phyloP scores from a whole-genome alignment of 2,888 invertebrate species.

The Drosophila mulleri region DNA sequence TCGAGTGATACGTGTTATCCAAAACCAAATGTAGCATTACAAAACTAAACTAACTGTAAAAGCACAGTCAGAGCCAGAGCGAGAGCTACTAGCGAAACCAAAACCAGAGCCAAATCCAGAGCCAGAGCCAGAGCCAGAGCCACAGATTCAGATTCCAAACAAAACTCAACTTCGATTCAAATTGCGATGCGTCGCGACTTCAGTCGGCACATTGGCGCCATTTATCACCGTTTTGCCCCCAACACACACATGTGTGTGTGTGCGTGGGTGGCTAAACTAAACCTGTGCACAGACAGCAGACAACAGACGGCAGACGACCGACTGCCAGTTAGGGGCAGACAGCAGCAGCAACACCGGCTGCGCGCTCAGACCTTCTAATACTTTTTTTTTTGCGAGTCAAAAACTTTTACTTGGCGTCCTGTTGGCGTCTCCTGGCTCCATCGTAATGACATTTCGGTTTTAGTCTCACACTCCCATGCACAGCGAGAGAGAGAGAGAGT shows the following conservation, averaged over 20 bases:
- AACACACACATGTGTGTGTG: slow-evolving; percentile 41
- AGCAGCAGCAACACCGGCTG: slow-evolving; percentile 30
- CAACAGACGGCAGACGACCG: slow-evolving; percentile 22
- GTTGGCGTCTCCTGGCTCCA: slow-evolving; percentile 58
- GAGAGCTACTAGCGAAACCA: background rate
- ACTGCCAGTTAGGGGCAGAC: slow-evolving; percentile 38
- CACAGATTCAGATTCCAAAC: slow-evolving; percentile 36
- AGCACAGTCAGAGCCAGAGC: background rate
- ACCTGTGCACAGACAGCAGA: slow-evolving; percentile 70
- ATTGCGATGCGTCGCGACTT: slow-evolving; percentile 76
- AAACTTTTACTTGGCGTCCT: slow-evolving; percentile 82
- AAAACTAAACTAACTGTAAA: slow-evolving; percentile 47
- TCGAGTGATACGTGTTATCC: slow-evolving; percentile 19
- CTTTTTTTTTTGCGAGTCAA: slow-evolving; percentile 41
- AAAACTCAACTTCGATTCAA: slow-evolving; percentile 24
- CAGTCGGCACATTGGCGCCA: slow-evolving; percentile 85
- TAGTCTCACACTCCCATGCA: slow-evolving; percentile 33
- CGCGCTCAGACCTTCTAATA: slow-evolving; percentile 67
- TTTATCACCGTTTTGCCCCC: slow-evolving; percentile 82
- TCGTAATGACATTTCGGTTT: slow-evolving; percentile 76
- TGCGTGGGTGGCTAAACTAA: slow-evolving; percentile 59
- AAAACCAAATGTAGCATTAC: slow-evolving; percentile 18
- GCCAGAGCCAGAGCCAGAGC: slow-evolving; percentile 15
- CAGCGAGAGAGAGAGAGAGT: background rate
- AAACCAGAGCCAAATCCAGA: too few species aligned